Percentiles rank a stretch among this genome's conserved stretches.
These are phyloP conservation scores for Lepus oiostolus DNA, from an alignment of 2,797 vertebrate species.

Conservation along the genomic window DNA sequence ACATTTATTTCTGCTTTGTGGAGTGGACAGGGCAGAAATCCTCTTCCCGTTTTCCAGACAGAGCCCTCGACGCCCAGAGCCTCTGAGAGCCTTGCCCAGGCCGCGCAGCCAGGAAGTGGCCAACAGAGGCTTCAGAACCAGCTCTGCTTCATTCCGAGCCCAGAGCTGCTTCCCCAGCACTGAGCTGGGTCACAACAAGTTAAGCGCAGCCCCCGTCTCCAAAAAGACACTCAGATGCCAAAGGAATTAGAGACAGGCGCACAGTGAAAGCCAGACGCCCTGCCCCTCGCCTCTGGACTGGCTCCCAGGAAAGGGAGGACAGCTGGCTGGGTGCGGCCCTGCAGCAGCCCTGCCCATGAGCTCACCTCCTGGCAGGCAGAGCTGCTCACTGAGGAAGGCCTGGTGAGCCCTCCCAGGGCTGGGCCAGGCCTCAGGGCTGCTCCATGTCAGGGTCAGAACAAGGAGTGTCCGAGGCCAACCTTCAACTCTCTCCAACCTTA, in stretches of 20 bases:
- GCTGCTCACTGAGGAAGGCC: neutral
- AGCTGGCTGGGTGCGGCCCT: neutral
- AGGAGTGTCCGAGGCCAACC: neutral
- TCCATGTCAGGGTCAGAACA: neutral
- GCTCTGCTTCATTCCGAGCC: neutral
- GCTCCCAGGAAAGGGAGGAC: slow-evolving; percentile 52
- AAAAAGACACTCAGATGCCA: slow-evolving; percentile 48
- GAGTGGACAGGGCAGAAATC: neutral
- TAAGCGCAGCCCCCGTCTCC: slow-evolving; percentile 47
- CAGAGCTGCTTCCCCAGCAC: neutral
- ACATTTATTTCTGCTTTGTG: neutral
- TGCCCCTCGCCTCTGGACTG: slow-evolving; percentile 2
- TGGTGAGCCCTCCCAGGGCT: neutral
- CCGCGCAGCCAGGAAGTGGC: neutral
- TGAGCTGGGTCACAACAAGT: neutral
- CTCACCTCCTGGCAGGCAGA: slow-evolving; percentile 52
- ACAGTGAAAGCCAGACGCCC: slow-evolving; percentile 61
- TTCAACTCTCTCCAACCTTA: neutral
- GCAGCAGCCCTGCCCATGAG: neutral
- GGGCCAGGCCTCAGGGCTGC: neutral
- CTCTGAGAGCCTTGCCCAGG: fast-evolving
- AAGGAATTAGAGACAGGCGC: slow-evolving; percentile 38
- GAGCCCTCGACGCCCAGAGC: neutral
- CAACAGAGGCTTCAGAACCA: fast-evolving
- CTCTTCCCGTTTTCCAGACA: neutral